Conservation (phyloP, 1,140 invertebrate species). For the Papilio polytes region DNA sequence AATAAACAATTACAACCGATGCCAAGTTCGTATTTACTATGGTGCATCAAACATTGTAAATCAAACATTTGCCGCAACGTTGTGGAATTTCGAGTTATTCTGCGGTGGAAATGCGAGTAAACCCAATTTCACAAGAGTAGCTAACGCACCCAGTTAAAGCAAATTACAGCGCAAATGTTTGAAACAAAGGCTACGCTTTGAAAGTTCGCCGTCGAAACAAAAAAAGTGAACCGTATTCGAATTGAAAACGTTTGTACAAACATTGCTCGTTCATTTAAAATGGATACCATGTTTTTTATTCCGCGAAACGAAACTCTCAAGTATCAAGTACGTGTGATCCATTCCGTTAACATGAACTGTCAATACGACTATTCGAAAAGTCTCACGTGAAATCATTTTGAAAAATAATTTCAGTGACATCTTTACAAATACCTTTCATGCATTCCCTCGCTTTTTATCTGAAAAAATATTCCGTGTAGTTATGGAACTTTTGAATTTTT, state of each 20-base stretch:
- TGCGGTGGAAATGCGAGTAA: background rate
- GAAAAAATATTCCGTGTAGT: background rate
- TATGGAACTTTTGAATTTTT: too few species aligned
- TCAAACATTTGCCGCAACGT: background rate
- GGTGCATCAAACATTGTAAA: background rate
- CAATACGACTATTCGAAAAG: background rate
- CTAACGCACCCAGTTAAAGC: slow-evolving; percentile 32
- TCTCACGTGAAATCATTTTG: background rate
- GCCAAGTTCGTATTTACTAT: background rate
- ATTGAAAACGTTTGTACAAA: slow-evolving; percentile 32
- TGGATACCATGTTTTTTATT: background rate
- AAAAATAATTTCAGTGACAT: background rate
- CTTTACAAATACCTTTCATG: background rate
- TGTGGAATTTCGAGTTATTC: background rate
- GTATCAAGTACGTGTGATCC: background rate
- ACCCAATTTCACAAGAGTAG: slow-evolving; percentile 22
- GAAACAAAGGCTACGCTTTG: slow-evolving; percentile 20
- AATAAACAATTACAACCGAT: background rate
- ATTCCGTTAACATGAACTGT: background rate
- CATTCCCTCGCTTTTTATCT: background rate
- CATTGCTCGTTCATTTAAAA: slow-evolving; percentile 11
- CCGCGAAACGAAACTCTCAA: background rate
- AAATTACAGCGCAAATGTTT: slow-evolving; percentile 22
- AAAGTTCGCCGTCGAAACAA: slow-evolving; percentile 24
- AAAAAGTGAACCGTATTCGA: slow-evolving; percentile 25